These are phyloP conservation scores for Denticeps clupeoides DNA, from an alignment of 2,797 vertebrate species.

Conservation along the genomic window DNA sequence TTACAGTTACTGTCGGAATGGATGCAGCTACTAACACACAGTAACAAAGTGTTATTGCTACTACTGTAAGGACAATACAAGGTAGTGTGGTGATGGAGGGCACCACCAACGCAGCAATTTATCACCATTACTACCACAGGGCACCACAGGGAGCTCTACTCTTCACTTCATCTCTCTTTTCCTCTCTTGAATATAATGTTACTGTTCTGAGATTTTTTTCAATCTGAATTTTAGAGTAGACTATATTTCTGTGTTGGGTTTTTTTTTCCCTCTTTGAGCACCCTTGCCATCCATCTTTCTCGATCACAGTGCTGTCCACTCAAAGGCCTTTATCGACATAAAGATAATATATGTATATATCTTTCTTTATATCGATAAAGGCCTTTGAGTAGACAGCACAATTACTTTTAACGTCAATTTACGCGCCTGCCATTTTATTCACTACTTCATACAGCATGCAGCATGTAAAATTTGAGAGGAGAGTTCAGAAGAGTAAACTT, in stretches of 20 bases:
- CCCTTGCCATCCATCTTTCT: background rate
- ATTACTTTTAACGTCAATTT: no score
- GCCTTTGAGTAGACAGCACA: no score
- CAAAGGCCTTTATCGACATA: background rate
- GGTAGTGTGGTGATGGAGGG: background rate
- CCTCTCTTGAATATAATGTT: no score
- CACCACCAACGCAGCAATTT: background rate
- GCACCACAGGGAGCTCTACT: background rate
- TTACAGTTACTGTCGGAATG: background rate
- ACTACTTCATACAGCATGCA: no score
- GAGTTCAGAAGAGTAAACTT: no score
- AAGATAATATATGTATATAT: constrained; percentile 17
- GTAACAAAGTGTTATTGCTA: background rate
- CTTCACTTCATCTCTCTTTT: background rate
- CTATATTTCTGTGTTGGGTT: no score
- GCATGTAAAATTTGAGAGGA: no score
- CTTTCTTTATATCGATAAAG: constrained; percentile 23
- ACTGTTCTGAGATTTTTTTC: no score
- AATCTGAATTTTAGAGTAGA: no score
- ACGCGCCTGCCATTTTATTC: no score
- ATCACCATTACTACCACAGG: background rate
- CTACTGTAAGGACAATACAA: background rate
- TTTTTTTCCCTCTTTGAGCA: background rate
- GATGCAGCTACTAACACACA: background rate
- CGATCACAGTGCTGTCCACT: no score